phyloP scores from a whole-genome alignment of 2,797 vertebrate species.

The Hoplostethus mediterraneus region DNA sequence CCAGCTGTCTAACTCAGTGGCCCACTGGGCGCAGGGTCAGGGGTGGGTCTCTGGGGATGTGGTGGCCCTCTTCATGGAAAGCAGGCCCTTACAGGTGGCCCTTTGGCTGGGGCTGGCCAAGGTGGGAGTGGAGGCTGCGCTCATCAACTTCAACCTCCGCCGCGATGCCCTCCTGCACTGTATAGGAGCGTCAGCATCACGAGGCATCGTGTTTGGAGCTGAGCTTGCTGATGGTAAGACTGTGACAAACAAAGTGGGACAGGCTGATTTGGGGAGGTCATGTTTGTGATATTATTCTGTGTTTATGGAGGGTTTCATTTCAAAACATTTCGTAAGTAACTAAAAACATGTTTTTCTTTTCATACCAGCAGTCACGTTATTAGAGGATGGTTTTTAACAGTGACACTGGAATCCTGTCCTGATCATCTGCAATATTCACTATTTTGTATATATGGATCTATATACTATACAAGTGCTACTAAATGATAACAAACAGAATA shows the following conservation, averaged over 20 bases:
- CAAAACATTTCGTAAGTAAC: too few species aligned
- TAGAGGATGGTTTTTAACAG: too few species aligned
- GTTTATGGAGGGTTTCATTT: background rate
- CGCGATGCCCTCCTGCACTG: conserved; percentile 89
- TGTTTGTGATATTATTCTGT: background rate
- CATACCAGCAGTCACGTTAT: too few species aligned
- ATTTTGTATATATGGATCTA: too few species aligned
- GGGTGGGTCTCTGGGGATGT: conserved; percentile 89
- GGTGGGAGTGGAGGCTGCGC: conserved; percentile 88
- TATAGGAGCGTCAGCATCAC: conserved; percentile 85
- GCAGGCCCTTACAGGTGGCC: conserved; percentile 90
- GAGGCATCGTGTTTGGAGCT: conserved; percentile 89
- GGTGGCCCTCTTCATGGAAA: conserved; percentile 92
- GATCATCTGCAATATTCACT: too few species aligned
- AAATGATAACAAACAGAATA: background rate
- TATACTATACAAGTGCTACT: too few species aligned
- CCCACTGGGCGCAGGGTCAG: conserved; percentile 84
- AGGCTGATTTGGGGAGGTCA: background rate
- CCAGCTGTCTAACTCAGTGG: conserved; percentile 87
- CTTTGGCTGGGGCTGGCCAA: conserved; percentile 94
- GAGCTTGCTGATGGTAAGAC: conserved; percentile 89
- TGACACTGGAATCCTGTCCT: too few species aligned
- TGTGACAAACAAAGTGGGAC: background rate
- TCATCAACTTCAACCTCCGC: conserved; percentile 92
- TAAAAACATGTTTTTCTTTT: too few species aligned